Conservation (phyloP, 1,140 invertebrate genomes). For the Drosophila auraria region DNA sequence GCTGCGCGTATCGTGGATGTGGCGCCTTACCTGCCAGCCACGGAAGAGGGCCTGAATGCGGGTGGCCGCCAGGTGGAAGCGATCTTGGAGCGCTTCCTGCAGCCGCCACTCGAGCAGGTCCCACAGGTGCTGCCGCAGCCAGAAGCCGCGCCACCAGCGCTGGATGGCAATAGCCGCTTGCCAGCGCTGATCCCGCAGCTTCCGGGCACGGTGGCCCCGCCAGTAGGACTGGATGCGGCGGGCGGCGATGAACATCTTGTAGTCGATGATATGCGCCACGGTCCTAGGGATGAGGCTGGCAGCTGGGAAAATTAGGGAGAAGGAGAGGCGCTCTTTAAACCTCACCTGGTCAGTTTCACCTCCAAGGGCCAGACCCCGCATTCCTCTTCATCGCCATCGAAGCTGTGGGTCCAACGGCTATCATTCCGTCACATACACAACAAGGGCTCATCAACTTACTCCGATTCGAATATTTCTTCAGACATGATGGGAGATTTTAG, state of each 20-base stretch:
- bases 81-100: conserved; percentile 26
- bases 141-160: conserved; percentile 66
- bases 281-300: conserved; percentile 17
- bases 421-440: background rate
- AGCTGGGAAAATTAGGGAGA: too few relatives aligned
- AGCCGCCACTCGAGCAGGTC: conserved; percentile 22
- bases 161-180: conserved; percentile 54
- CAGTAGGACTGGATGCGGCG: conserved; percentile 50
- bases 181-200: background rate
- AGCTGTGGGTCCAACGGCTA: background rate
- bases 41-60: conserved; percentile 63
- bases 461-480: background rate
- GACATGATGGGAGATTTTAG: background rate
- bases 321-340: too few relatives aligned
- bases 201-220: conserved; percentile 24
- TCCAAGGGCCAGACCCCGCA: too few relatives aligned
- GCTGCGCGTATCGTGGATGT: conserved; percentile 52
- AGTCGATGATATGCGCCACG: conserved; percentile 35
- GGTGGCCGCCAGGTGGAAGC: conserved; percentile 29
- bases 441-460: background rate
- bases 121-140: background rate
- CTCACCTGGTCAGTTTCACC: conserved; percentile 11
- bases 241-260: conserved; percentile 61
- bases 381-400: background rate
- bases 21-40: conserved; percentile 49